Evolutionary conservation across 2,113 vertebrate species (phyloP).

Genomic region (Apeltes quadracus): DNA sequence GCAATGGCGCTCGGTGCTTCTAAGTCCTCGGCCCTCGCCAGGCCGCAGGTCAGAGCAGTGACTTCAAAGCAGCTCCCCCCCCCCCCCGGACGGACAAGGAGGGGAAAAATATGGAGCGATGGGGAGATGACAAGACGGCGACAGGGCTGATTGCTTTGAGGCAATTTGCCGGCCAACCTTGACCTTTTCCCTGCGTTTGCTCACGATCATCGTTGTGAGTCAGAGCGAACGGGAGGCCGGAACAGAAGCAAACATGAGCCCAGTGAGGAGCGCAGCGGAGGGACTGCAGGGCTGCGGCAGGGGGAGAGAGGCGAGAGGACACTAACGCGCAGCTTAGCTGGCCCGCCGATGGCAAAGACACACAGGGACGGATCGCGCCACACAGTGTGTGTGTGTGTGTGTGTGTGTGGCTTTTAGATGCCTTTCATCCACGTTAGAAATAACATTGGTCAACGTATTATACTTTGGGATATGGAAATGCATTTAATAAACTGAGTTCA

Average conservation of each 20-base stretch:
- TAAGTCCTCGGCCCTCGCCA: constrained; percentile 58
- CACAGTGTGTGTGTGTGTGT: too few species aligned
- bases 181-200: constrained; percentile 77
- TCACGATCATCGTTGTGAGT: constrained; percentile 77
- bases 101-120: constrained; percentile 42
- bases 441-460: not conserved
- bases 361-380: constrained; percentile 16
- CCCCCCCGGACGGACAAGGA: constrained; percentile 23
- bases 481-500: not conserved
- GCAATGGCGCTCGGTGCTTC: constrained; percentile 56
- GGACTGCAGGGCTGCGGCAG: not conserved
- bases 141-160: constrained; percentile 76
- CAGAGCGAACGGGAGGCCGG: constrained; percentile 60
- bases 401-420: not conserved
- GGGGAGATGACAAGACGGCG: constrained; percentile 45
- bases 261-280: constrained; percentile 23
- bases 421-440: not conserved
- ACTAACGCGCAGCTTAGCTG: constrained; percentile 4
- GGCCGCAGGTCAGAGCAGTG: constrained; percentile 31
- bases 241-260: constrained; percentile 75
- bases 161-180: constrained; percentile 77
- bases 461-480: not conserved
- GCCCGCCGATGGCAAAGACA: constrained; percentile 23
- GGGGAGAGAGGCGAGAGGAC: constrained; percentile 31
- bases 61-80: constrained; percentile 65